Conservation (phyloP, 2,888 invertebrate genomes). For the Parascotia fuliginaria region DNA sequence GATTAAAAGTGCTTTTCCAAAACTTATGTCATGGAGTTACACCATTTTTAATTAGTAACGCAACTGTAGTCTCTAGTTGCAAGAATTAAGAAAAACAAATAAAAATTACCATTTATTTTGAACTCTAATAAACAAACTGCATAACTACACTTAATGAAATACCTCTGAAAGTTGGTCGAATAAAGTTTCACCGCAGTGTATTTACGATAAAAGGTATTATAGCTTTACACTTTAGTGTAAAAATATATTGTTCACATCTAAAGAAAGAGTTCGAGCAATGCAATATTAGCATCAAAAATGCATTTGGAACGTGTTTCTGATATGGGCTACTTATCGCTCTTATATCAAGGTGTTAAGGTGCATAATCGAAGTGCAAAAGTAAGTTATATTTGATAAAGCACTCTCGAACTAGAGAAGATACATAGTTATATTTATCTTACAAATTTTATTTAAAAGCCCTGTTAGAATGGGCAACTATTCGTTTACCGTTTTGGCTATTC, state of each 20-base stretch:
- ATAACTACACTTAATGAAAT: not conserved
- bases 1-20: too few species aligned
- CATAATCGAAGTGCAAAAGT: not conserved
- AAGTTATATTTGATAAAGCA: too few species aligned
- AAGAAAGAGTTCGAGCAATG: not conserved
- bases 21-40: too few species aligned
- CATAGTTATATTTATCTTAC: too few species aligned
- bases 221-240: not conserved
- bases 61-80: too few species aligned
- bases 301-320: not conserved
- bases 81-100: too few species aligned
- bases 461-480: too few species aligned
- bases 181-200: not conserved
- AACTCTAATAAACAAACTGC: not conserved
- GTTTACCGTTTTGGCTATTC: too few species aligned
- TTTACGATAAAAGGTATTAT: too few species aligned
- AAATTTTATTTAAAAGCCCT: too few species aligned
- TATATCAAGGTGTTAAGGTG: not conserved
- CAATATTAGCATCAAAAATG: constrained; percentile 1
- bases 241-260: not conserved
- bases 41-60: too few species aligned
- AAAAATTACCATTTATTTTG: not conserved
- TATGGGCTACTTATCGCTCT: not conserved
- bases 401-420: too few species aligned
- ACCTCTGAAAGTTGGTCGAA: not conserved